Percentiles rank a stretch among this genome's conserved stretches.
Evolutionary conservation across 2,888 invertebrate species (phyloP).

Genomic region (Drosophila recens): DNA sequence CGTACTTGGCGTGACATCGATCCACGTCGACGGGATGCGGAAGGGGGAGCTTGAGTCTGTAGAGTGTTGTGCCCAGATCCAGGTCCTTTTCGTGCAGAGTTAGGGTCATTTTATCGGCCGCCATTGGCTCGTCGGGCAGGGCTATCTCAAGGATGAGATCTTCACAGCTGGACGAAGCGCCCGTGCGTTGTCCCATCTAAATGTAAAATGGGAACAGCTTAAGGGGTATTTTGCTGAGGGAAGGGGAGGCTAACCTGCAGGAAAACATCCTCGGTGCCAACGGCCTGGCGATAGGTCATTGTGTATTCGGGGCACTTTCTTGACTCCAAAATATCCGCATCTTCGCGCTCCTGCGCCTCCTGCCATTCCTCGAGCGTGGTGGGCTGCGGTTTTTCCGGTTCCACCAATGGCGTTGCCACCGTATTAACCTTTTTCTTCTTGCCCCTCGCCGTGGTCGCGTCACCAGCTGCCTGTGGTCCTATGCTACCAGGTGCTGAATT

Average conservation of each 20-base stretch:
- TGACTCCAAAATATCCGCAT: slow-evolving; percentile 87
- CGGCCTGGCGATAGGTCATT: slow-evolving; percentile 93
- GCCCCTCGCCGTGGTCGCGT: slow-evolving; percentile 18
- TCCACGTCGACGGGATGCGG: slow-evolving; percentile 94
- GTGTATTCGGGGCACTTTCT: slow-evolving; percentile 90
- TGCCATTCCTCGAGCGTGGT: slow-evolving; percentile 83
- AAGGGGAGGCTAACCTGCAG: slow-evolving; percentile 87
- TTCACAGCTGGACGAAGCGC: slow-evolving; percentile 93
- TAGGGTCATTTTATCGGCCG: slow-evolving; percentile 90
- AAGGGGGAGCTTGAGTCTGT: slow-evolving; percentile 90
- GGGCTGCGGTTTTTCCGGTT: slow-evolving; percentile 50
- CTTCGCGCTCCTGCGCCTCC: slow-evolving; percentile 86
- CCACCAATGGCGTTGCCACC: slow-evolving; percentile 61
- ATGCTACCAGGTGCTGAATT: slow-evolving; percentile 86
- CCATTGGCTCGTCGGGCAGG: slow-evolving; percentile 90
- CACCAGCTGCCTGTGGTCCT: slow-evolving; percentile 61
- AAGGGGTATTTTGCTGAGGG: neutral
- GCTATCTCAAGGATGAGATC: slow-evolving; percentile 92
- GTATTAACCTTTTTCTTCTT: slow-evolving; percentile 58
- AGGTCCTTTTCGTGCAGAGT: slow-evolving; percentile 88
- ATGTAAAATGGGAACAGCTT: slow-evolving; percentile 35
- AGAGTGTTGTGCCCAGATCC: slow-evolving; percentile 88
- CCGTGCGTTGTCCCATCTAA: slow-evolving; percentile 93
- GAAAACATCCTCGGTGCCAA: slow-evolving; percentile 94
- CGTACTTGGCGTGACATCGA: slow-evolving; percentile 92